Conservation (phyloP, 2,888 invertebrate species). For the Dolichopus griseipennis region DNA sequence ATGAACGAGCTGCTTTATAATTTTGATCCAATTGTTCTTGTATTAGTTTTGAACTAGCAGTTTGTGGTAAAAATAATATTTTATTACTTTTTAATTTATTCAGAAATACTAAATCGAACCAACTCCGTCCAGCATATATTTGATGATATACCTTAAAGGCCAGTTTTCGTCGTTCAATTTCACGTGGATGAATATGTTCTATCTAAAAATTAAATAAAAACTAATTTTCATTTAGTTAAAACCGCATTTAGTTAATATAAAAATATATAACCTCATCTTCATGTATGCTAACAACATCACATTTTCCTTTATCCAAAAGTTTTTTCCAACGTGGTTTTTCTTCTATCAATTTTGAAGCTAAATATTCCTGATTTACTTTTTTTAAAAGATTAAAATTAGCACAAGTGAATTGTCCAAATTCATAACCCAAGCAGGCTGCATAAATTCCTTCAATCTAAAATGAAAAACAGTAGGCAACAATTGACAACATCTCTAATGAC, state of each 20-base stretch:
- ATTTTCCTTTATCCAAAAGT: slow-evolving; percentile 15
- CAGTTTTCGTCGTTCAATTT: slow-evolving; percentile 30
- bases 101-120: slow-evolving; percentile 28
- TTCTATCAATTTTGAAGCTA: slow-evolving; percentile 12
- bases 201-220: slow-evolving; percentile 27
- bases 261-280: not conserved
- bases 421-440: slow-evolving; percentile 15
- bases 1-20: slow-evolving; percentile 32
- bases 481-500: too few species aligned
- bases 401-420: slow-evolving; percentile 15
- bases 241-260: too few species aligned
- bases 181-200: slow-evolving; percentile 30
- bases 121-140: slow-evolving; percentile 33
- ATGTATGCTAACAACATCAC: slow-evolving; percentile 16
- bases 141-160: slow-evolving; percentile 33
- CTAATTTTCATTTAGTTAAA: too few species aligned
- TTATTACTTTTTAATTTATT: slow-evolving; percentile 12
- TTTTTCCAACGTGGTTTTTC: slow-evolving; percentile 12
- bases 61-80: slow-evolving; percentile 13
- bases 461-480: too few species aligned
- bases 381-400: not conserved
- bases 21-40: slow-evolving; percentile 31
- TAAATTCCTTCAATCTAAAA: slow-evolving; percentile 19
- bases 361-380: slow-evolving; percentile 13
- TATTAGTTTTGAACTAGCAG: slow-evolving; percentile 10